Evolutionary conservation across 2,113 vertebrate genomes (phyloP), one percentile per base, ranked within the genome.

Genomic region (Phaethon lepturus): DNA sequence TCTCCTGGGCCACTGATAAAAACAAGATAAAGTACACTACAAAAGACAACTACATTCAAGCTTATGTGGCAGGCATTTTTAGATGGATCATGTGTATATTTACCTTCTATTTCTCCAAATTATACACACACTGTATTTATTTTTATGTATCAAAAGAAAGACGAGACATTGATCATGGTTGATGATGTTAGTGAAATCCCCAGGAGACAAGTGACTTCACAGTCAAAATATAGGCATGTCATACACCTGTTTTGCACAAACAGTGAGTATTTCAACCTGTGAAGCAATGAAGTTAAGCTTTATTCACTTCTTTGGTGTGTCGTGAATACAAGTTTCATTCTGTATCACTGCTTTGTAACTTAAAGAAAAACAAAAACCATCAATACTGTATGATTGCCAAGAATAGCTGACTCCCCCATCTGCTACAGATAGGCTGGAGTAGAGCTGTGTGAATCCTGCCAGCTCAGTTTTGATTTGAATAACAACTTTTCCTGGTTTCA

Each of bases 321-420:
- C 64, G 87, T 91, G 79, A 93, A 92, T 94, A 92, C 95, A 95
- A 95, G 44, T 84, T 91, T 33, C 9, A 63, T 77, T 84, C 60
- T 91, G 12, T 71, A 75, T 35, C 52, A 28, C 23, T 56, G 25
- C 47, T 94, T 87, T 75, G 20, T 64, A 91, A 75, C 60, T 56
- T 56, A 2, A 66, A 78, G 26, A 50, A 47, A 33, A 22, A 38
- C 5, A 26, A 76, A 81, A 60, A 44, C 17, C 17, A 73, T 50
- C 38, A 87, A 23, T 77, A 68, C 35, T 85, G 18, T 45, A 58
- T 45, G 28, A 8, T 78, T 93, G 58, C 73, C 91, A 87, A 89
- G 92, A 94, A 91, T 60, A 97, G 40, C 69, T 91, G 60, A 92
- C 82, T 86, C 11, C 9, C 33, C 56, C 76, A 91, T 84, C 91